A percentile compares a stretch with the other conserved stretches of the same genome.
Evolutionary conservation across 2,888 invertebrate species (phyloP).

Genomic region (Abrostola tripartita): DNA sequence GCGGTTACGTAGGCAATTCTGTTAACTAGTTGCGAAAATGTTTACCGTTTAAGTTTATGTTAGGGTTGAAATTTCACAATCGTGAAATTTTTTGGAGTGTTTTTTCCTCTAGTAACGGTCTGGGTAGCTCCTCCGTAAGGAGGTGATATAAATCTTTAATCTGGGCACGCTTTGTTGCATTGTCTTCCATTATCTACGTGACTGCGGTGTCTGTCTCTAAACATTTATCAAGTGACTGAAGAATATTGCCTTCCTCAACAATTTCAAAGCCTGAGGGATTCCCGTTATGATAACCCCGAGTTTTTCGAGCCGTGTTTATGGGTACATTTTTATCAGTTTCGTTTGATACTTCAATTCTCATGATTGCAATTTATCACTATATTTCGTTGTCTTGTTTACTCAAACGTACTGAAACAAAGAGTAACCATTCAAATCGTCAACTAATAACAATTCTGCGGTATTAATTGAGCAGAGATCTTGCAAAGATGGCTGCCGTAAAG

Average conservation of each 20-base stretch:
- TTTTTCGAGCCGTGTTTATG: conserved; percentile 1
- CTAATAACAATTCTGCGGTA: conserved; percentile 35
- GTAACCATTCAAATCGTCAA: conserved; percentile 40
- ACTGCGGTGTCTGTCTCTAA: conserved; percentile 15
- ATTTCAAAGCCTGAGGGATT: not conserved
- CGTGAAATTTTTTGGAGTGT: conserved; percentile 18
- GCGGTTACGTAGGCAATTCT: conserved; percentile 28
- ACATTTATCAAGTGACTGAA: conserved; percentile 19
- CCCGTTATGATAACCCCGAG: conserved; percentile 3
- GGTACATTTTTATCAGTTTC: not conserved
- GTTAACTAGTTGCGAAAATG: conserved; percentile 27
- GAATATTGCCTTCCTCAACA: conserved; percentile 4
- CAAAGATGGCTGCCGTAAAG: conserved; percentile 59
- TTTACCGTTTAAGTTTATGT: conserved; percentile 6
- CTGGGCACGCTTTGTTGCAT: conserved; percentile 27
- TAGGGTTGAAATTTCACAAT: conserved; percentile 5
- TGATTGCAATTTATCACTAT: not conserved
- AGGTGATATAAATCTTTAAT: conserved; percentile 48
- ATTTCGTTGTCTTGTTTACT: conserved; percentile 1
- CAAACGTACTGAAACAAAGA: not conserved
- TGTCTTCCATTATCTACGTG: conserved; percentile 35
- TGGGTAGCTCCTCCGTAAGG: conserved; percentile 12
- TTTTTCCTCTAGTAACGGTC: conserved; percentile 11
- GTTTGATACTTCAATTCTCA: not conserved
- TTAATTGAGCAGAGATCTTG: conserved; percentile 52